Evolutionary conservation across 2,797 vertebrate genomes (phyloP), one percentile per base, ranked within the genome.

Genomic region (Ptychobarbus kaznakovi): DNA sequence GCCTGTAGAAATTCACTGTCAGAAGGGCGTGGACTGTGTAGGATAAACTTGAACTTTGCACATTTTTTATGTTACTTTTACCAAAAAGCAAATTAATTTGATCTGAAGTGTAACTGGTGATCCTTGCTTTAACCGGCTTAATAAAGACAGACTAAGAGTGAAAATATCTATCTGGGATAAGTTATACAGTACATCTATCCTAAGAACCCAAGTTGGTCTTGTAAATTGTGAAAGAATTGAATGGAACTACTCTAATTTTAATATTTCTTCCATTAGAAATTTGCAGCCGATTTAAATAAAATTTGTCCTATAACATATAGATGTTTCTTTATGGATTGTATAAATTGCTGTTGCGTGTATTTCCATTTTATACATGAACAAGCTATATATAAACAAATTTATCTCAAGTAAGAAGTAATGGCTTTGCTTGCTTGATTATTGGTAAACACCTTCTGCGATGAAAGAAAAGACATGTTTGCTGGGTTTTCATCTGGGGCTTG

Each of bases 401-500:
- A 42, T 56, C 68, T 9, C 40, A 79, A 11, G 51, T 44, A 32
- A 56, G 18, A 32, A 46, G 44, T 6, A 40, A 38, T 22, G n/a
- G 38, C 25, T 32, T 32, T 32, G 28, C 28, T 22, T 49, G 28
- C 44, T 63, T 61, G 49, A 28, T 69, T 56, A 28, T 35, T 61
- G 65, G 15, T 68, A 18, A n/a, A 58, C 1, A 6, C 68, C 44
- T 56, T 53, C 16, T 49, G 8, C 1, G 0, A 58, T 66, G 44
- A 8, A 12, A 63, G n/a, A 80, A 18, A 76, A 16, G 1, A 79
- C 32, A 75, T 18, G 80, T 44, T 75, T 44, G 38, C 7, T 32
- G 2, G 38, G 22, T 72, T 44, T 58, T 65, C 35, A 65, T 61
- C 32, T 77, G 79, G 78, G 16, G 22, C 35, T 82, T 72, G 35